Conservation (phyloP, 2,888 invertebrate species). For the Lumbricus terrestris region DNA sequence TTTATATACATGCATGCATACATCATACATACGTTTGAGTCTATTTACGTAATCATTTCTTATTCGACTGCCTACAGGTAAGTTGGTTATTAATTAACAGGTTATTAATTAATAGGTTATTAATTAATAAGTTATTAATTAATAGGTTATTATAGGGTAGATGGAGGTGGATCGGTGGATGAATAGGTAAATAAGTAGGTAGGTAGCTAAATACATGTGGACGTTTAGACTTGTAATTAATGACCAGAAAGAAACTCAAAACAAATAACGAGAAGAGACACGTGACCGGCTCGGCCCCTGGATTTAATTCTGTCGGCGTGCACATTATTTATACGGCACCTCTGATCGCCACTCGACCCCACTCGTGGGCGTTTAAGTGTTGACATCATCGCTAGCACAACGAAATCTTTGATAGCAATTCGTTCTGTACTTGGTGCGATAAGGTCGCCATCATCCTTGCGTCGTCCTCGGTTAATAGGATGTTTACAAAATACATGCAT, state of each 20-base stretch:
- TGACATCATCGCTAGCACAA: not conserved
- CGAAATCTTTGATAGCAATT: not conserved
- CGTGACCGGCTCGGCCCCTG: not conserved
- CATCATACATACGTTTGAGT: too few species aligned
- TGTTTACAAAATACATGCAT: slow-evolving; percentile 3
- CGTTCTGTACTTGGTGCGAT: slow-evolving; percentile 3
- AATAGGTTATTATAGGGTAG: not conserved
- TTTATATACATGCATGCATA: too few species aligned
- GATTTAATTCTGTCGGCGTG: not conserved
- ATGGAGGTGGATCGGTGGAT: not conserved
- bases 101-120: not conserved
- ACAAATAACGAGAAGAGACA: not conserved
- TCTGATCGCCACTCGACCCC: not conserved
- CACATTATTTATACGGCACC: not conserved
- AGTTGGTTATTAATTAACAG: not conserved
- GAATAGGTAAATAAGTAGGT: not conserved
- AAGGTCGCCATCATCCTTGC: not conserved
- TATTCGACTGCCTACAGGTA: too few species aligned
- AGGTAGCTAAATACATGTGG: not conserved
- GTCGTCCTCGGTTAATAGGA: not conserved
- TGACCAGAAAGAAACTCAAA: not conserved
- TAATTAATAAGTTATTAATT: not conserved
- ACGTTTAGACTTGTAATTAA: not conserved
- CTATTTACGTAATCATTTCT: too few species aligned
- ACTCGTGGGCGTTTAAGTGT: not conserved